phyloP scores from a whole-genome alignment of 2,888 invertebrate genomes.

The Phlogophora meticulosa region DNA sequence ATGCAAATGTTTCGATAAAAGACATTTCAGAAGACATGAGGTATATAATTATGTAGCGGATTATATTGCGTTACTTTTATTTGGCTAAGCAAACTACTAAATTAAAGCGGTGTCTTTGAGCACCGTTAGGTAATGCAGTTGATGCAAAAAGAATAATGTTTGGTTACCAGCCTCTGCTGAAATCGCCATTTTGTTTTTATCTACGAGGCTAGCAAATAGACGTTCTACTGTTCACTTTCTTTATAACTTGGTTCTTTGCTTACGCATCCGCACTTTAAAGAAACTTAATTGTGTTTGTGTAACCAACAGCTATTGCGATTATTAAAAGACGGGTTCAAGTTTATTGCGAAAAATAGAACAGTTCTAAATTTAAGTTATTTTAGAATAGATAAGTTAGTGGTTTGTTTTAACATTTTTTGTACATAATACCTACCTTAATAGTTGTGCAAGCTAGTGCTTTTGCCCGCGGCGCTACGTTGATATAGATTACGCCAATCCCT shows the following conservation, averaged over 20 bases:
- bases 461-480: no score
- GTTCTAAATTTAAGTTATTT: no score
- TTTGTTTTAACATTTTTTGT: no score
- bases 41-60: conserved; percentile 24
- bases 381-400: no score
- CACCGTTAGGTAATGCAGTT: conserved; percentile 12
- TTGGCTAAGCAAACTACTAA: not conserved
- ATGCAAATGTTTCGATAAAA: not conserved
- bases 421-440: no score
- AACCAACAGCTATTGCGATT: no score
- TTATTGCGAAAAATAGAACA: no score
- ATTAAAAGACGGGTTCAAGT: no score
- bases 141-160: not conserved
- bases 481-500: no score
- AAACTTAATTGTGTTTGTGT: not conserved
- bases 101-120: conserved; percentile 12
- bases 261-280: not conserved
- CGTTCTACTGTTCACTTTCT: not conserved
- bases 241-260: not conserved
- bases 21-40: conserved; percentile 7
- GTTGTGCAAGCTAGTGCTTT: no score
- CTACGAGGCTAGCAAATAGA: not conserved
- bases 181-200: not conserved
- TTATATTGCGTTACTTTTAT: not conserved
- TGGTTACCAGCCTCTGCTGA: not conserved